Conservation (phyloP, 2,888 invertebrate genomes). For the Oscheius sp. region DNA sequence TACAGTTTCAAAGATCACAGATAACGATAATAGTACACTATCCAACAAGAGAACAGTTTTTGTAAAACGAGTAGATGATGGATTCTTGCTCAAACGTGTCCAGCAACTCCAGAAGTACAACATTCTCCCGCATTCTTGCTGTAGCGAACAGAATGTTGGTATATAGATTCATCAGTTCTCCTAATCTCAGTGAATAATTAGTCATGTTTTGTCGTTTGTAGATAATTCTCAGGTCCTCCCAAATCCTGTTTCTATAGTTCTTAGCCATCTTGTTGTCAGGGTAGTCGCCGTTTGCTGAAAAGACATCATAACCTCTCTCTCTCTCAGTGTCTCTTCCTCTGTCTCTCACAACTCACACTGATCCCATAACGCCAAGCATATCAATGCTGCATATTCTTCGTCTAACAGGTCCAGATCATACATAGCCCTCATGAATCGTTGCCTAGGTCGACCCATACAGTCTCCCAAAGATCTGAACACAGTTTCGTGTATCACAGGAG, state of each 20-base stretch:
- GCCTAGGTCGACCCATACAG: constrained; percentile 13
- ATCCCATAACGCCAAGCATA: constrained; percentile 25
- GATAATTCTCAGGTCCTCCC: neutral
- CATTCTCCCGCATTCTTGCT: constrained; percentile 26
- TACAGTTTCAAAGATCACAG: too few relatives aligned
- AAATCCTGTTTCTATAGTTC: neutral
- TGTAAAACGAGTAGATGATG: constrained; percentile 31
- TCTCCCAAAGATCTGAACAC: constrained; percentile 21
- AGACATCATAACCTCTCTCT: neutral
- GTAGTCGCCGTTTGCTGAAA: constrained; percentile 25
- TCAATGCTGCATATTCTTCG: constrained; percentile 20
- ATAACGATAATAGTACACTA: neutral
- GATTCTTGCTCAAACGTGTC: constrained; percentile 27
- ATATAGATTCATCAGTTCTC: constrained; percentile 21
- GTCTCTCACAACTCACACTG: constrained; percentile 4
- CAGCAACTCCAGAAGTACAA: constrained; percentile 20
- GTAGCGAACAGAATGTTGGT: constrained; percentile 19
- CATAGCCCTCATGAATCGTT: constrained; percentile 16
- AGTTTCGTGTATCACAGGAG: neutral
- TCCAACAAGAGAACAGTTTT: constrained; percentile 28
- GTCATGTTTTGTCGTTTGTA: constrained; percentile 4
- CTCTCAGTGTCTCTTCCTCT: neutral
- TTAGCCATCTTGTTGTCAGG: constrained; percentile 10
- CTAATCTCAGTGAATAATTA: constrained; percentile 2
- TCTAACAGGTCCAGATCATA: constrained; percentile 23